These are phyloP conservation scores for Fopius arisanus DNA, from an alignment of 1,140 invertebrate species.

Conservation along the genomic window DNA sequence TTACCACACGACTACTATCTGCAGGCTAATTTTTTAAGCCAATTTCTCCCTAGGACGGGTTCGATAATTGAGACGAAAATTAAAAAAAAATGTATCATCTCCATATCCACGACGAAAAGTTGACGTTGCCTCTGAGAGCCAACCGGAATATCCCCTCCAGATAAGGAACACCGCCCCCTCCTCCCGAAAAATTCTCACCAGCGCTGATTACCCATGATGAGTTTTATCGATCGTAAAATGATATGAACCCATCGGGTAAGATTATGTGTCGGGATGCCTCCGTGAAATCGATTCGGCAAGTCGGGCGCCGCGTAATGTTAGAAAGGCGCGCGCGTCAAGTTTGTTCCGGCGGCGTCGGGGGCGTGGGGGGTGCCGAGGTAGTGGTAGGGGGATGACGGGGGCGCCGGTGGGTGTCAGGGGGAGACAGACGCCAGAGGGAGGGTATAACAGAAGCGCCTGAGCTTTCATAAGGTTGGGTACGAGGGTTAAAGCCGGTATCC, in stretches of 20 bases:
- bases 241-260: slow-evolving; percentile 8
- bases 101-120: no score
- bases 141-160: neutral
- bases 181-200: neutral
- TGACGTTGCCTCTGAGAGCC: neutral
- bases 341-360: slow-evolving; percentile 17
- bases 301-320: slow-evolving; percentile 26
- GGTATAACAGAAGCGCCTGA: neutral
- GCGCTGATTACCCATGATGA: neutral
- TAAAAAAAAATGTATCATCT: no score
- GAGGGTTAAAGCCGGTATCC: neutral
- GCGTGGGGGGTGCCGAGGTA: no score
- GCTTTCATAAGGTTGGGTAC: neutral
- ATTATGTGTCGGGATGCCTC: slow-evolving; percentile 16
- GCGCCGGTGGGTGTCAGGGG: neutral
- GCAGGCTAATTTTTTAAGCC: no score
- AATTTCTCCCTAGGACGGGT: no score
- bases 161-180: neutral
- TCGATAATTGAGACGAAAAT: no score
- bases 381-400: neutral
- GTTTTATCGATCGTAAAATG: slow-evolving; percentile 14
- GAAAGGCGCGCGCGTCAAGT: slow-evolving; percentile 27
- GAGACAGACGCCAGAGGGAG: slow-evolving; percentile 4
- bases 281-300: slow-evolving; percentile 19
- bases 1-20: no score